Base-by-base conservation (phyloP, 2,888 invertebrate genomes). In the Caenorhabditis imperialis region DNA sequence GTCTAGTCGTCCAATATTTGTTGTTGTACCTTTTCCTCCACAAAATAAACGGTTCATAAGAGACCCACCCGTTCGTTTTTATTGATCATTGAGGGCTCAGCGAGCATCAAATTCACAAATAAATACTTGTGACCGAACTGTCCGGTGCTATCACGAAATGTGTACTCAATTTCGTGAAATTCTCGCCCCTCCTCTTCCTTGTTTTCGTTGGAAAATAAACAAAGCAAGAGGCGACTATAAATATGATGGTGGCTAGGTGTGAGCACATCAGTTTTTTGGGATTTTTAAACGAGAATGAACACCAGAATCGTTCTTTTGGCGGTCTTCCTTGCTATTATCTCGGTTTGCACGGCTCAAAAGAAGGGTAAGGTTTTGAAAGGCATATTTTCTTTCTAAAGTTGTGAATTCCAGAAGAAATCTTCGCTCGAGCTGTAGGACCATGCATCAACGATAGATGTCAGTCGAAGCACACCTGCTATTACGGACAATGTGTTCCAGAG, bases 371-470 rank as follows among this genome's bases (percentile, higher is more conserved):
- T 30, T 7, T 35, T 22, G n/a, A 23, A 38, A 53, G 38, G 38
- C 12, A 5, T 38, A 6, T 10, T 2, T 44, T 8, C 12, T 22
- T 44, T 14, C 2, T 23, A 14, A 27, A 3, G 5, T 44, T 7
- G 23, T 27, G 12, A 48, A 3, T 69, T 70, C 30, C 40, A 73
- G 70, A 78, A 38, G 73, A 63, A 25, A 76, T 81, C n/a, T 81
- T 81, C 55, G 53, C 72, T 30, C 48, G 65, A 7, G 81, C 81
- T 18, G 77, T 78, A 8, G 81, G 81, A 48, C 81, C 81, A 37
- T 81, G 81, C 50, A 78, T 81, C 33, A 63, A 63, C 30, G 81
- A 79, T 40, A 48, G 63, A 18, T 81, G 81, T 44, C 81, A 78
- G 16, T 22, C 60, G 1, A 67, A 50, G 14, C 73, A 79, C 51